These are phyloP conservation scores for Rynchops niger DNA, from an alignment of 2,113 vertebrate species.

Conservation along the genomic window DNA sequence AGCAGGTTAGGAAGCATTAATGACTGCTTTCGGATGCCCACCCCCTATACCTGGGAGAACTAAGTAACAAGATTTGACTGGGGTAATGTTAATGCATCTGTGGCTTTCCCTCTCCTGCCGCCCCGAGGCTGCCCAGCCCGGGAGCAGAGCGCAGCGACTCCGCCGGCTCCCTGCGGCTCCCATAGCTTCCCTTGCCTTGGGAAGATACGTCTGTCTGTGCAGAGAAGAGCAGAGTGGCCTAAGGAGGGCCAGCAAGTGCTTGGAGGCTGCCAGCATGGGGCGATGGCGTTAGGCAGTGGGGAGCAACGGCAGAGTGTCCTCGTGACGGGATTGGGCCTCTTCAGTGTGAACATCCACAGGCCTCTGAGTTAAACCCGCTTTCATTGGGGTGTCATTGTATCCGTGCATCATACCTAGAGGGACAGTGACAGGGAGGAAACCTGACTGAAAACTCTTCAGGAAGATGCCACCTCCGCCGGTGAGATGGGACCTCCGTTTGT, in stretches of 20 bases:
- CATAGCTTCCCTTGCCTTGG: rapidly evolving
- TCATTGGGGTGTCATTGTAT: neutral
- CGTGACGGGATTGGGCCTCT: rapidly evolving
- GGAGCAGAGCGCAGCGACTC: neutral
- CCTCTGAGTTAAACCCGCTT: neutral
- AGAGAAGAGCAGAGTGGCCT: neutral
- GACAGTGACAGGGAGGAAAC: neutral
- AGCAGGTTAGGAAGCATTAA: neutral
- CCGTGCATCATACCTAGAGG: neutral
- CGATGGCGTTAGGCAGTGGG: rapidly evolving
- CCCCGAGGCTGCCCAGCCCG: rapidly evolving
- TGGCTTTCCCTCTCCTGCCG: neutral
- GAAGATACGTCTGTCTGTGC: neutral
- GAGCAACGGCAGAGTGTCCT: neutral
- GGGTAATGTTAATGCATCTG: neutral
- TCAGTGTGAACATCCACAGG: rapidly evolving
- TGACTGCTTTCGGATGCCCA: neutral
- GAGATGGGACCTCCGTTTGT: rapidly evolving
- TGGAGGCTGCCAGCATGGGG: too few relatives aligned
- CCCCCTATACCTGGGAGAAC: neutral
- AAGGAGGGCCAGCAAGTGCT: neutral
- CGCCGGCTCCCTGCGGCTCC: neutral
- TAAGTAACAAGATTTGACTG: neutral
- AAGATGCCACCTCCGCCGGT: rapidly evolving
- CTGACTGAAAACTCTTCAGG: neutral